Evolutionary conservation across 2,888 invertebrate genomes (phyloP).

Genomic region (Nycteola revayana): DNA sequence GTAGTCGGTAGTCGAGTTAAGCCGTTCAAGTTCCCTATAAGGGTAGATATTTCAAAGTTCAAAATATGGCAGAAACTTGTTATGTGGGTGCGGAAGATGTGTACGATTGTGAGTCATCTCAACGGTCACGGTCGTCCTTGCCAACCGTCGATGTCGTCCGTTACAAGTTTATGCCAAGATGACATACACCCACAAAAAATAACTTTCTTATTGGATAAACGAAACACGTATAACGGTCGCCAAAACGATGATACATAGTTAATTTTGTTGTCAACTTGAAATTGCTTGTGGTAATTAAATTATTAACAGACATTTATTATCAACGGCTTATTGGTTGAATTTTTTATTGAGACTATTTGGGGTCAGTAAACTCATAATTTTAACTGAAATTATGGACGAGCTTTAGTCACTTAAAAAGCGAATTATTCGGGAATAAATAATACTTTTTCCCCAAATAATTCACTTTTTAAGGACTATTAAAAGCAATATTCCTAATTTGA

Average conservation of each 20-base stretch:
- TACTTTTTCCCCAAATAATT: too few relatives aligned
- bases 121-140: slow-evolving; percentile 52
- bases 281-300: slow-evolving; percentile 22
- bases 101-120: slow-evolving; percentile 41
- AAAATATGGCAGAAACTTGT: slow-evolving; percentile 35
- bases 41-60: slow-evolving; percentile 33
- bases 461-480: too few relatives aligned
- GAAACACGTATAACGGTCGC: slow-evolving; percentile 53
- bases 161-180: slow-evolving; percentile 38
- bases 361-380: too few relatives aligned
- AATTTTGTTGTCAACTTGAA: slow-evolving; percentile 13
- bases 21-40: slow-evolving; percentile 25
- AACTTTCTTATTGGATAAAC: slow-evolving; percentile 44
- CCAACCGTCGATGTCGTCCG: slow-evolving; percentile 28
- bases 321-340: neutral
- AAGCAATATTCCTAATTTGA: too few relatives aligned
- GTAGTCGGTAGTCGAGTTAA: slow-evolving; percentile 11
- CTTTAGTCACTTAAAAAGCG: too few relatives aligned
- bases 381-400: too few relatives aligned
- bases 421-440: too few relatives aligned
- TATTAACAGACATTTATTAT: slow-evolving; percentile 12
- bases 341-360: slow-evolving; percentile 12
- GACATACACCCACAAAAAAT: slow-evolving; percentile 49
- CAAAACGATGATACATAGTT: slow-evolving; percentile 30
- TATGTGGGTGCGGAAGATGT: slow-evolving; percentile 29